phyloP scores from a whole-genome alignment of 1,140 invertebrate genomes.

The Caenorhabditis elegans region DNA sequence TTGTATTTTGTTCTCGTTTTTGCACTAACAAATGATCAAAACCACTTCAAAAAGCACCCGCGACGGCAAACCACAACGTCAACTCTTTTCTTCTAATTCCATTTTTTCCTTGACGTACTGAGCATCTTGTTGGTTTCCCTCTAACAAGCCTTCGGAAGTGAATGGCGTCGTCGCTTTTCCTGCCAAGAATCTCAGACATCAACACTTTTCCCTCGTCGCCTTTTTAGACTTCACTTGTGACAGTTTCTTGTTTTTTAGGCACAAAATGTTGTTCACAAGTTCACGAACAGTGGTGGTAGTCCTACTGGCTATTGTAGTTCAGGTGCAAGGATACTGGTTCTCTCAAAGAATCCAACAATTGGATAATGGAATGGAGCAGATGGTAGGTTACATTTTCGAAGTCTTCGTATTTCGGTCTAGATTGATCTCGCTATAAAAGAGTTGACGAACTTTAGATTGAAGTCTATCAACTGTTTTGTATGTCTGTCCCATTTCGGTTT shows the following conservation, averaged over 20 bases:
- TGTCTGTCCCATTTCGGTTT: no score
- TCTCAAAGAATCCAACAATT: neutral
- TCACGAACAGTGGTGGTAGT: neutral
- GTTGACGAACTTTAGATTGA: no score
- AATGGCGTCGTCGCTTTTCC: neutral
- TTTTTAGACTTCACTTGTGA: no score
- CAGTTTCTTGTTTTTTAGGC: neutral
- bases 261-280: neutral
- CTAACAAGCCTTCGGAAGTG: constrained; percentile 14
- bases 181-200: neutral
- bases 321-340: neutral
- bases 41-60: constrained; percentile 23
- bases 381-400: no score
- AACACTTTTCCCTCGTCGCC: no score
- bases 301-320: neutral
- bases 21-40: constrained; percentile 9
- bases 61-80: constrained; percentile 8
- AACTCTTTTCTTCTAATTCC: constrained; percentile 14
- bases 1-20: neutral
- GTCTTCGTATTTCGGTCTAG: no score
- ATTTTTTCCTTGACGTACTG: neutral
- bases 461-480: no score
- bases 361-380: neutral
- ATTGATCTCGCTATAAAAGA: no score
- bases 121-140: neutral